Percentiles rank a stretch among this genome's conserved stretches.
Evolutionary conservation across 2,888 invertebrate genomes (phyloP).

Genomic region (Synergus japonicus): DNA sequence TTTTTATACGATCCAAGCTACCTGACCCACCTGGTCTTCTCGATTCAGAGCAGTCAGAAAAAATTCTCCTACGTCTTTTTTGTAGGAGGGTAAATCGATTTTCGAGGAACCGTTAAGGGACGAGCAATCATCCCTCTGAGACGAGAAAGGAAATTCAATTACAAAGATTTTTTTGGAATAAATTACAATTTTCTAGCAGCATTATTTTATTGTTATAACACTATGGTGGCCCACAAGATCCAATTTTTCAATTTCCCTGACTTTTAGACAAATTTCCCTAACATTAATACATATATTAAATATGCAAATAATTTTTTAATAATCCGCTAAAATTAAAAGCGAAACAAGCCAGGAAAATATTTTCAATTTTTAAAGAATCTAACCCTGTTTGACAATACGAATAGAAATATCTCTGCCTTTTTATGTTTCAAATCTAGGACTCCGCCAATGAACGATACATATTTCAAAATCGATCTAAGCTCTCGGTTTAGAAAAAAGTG

Average conservation of each 20-base stretch:
- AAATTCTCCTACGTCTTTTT: conserved; percentile 22
- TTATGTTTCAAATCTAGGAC: background rate
- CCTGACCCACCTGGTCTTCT: conserved; percentile 72
- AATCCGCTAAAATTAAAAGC: no score
- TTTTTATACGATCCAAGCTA: conserved; percentile 58
- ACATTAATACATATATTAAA: no score
- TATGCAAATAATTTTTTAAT: no score
- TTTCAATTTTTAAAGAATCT: no score
- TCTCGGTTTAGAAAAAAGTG: conserved; percentile 24
- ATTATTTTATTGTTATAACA: no score
- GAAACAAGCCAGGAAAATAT: no score
- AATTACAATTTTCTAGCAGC: no score
- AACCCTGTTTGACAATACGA: no score
- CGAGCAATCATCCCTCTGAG: background rate
- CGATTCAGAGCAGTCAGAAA: conserved; percentile 24
- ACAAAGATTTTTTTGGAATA: background rate
- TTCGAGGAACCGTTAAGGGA: conserved; percentile 30
- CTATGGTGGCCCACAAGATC: no score
- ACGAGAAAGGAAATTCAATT: background rate
- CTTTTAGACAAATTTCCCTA: no score
- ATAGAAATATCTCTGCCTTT: background rate
- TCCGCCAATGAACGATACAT: background rate
- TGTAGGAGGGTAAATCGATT: conserved; percentile 22
- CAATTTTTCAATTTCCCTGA: no score
- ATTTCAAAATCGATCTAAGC: conserved; percentile 39